Percentiles rank a stretch among this genome's conserved stretches.
Conservation (phyloP, 2,888 invertebrate genomes). For the Penaeus monodon region DNA sequence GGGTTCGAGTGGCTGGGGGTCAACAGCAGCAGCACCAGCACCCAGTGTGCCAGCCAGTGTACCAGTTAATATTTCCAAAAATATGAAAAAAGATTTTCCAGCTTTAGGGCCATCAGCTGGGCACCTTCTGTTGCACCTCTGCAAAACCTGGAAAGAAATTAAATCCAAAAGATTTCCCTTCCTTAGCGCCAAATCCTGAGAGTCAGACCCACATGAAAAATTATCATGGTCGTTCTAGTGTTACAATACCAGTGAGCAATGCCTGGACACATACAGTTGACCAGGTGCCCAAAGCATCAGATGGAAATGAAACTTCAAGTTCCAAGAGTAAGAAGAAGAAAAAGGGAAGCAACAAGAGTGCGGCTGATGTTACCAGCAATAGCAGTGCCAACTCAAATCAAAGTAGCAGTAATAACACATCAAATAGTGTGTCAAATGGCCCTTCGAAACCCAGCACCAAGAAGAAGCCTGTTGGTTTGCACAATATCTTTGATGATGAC, state of each 20-base stretch:
- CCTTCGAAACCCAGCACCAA: slow-evolving; percentile 35
- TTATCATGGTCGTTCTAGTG: slow-evolving; percentile 62
- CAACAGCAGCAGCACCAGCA: background rate
- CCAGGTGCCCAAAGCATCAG: slow-evolving; percentile 50
- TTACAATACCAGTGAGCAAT: slow-evolving; percentile 63
- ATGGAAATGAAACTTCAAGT: slow-evolving; percentile 31
- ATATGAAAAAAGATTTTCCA: slow-evolving; percentile 54
- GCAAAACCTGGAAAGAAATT: slow-evolving; percentile 55
- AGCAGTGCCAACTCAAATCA: slow-evolving; percentile 5
- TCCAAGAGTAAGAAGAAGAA: slow-evolving; percentile 58
- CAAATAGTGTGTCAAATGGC: slow-evolving; percentile 13
- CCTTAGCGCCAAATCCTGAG: slow-evolving; percentile 49
- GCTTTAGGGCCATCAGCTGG: slow-evolving; percentile 40
- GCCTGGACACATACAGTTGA: slow-evolving; percentile 60
- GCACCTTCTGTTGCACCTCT: slow-evolving; percentile 27
- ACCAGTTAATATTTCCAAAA: slow-evolving; percentile 24
- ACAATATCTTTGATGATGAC: slow-evolving; percentile 60
- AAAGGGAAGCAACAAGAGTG: slow-evolving; percentile 34
- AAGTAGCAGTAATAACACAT: slow-evolving; percentile 20
- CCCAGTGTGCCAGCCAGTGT: background rate
- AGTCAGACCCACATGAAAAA: slow-evolving; percentile 47
- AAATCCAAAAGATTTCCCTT: slow-evolving; percentile 63
- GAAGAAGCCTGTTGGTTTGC: slow-evolving; percentile 58
- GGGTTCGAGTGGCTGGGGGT: slow-evolving; percentile 42
- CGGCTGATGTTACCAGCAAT: background rate